A percentile compares a stretch with the other conserved stretches of the same genome.
These are phyloP conservation scores for Plagodis pulveraria DNA, from an alignment of 2,888 invertebrate species.

Conservation along the genomic window DNA sequence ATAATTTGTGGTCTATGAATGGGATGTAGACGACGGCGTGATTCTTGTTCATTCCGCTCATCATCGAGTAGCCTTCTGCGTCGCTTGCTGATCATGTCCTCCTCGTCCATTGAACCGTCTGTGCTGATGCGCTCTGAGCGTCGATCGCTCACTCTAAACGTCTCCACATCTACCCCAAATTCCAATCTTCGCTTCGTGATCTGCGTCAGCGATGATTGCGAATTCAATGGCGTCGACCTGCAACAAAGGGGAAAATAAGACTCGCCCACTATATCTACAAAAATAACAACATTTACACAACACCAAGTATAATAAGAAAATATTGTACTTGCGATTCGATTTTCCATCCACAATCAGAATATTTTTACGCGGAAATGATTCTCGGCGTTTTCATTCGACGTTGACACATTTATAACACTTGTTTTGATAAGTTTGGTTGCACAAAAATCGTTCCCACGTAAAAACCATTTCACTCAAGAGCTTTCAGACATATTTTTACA, in stretches of 20 bases:
- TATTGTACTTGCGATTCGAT: slow-evolving; percentile 82
- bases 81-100: slow-evolving; percentile 68
- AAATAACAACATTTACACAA: slow-evolving; percentile 36
- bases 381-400: slow-evolving; percentile 83
- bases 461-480: slow-evolving; percentile 85
- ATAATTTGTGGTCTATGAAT: slow-evolving; percentile 68
- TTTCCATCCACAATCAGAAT: slow-evolving; percentile 84
- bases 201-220: slow-evolving; percentile 86
- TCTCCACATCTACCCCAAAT: slow-evolving; percentile 82
- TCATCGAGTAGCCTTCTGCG: slow-evolving; percentile 79
- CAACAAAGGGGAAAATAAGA: slow-evolving; percentile 64
- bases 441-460: slow-evolving; percentile 86
- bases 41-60: slow-evolving; percentile 63
- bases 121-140: slow-evolving; percentile 62
- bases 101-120: slow-evolving; percentile 78
- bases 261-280: slow-evolving; percentile 23
- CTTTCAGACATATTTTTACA: slow-evolving; percentile 76
- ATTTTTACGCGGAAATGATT: slow-evolving; percentile 86
- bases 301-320: slow-evolving; percentile 50
- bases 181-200: slow-evolving; percentile 90
- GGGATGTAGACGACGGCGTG: slow-evolving; percentile 57
- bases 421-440: slow-evolving; percentile 66
- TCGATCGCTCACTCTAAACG: slow-evolving; percentile 71
- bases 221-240: slow-evolving; percentile 82
- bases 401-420: slow-evolving; percentile 76